These are phyloP conservation scores for Sweltsa coloradensis DNA, from an alignment of 1,140 invertebrate species.

Conservation along the genomic window DNA sequence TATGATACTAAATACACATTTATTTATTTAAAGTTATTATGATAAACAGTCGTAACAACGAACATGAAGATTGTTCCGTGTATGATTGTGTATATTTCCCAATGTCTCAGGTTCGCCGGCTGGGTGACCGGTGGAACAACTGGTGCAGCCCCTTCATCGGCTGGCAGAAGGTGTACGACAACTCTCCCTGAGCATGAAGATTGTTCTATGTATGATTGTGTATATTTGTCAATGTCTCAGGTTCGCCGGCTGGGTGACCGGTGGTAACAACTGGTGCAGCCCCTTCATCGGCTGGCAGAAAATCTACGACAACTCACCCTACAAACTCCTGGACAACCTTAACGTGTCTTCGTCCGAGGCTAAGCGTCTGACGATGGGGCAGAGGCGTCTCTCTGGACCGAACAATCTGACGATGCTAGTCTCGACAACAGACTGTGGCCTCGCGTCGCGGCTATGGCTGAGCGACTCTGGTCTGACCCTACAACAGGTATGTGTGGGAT, in stretches of 20 bases:
- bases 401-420: conserved; percentile 40
- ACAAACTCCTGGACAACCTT: conserved; percentile 31
- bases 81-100: no score
- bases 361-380: conserved; percentile 38
- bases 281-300: conserved; percentile 83
- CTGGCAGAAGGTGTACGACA: conserved; percentile 76
- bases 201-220: no score
- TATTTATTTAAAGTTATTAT: no score
- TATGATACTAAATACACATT: no score
- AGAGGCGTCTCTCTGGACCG: conserved; percentile 60
- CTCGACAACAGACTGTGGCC: conserved; percentile 64
- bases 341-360: not conserved
- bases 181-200: no score
- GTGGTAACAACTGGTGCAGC: conserved; percentile 71
- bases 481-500: no score
- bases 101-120: conserved; percentile 35
- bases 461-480: conserved; percentile 66
- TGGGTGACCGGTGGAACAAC: conserved; percentile 55
- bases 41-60: no score
- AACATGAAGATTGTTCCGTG: no score
- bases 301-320: conserved; percentile 63
- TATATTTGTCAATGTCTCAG: no score
- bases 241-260: conserved; percentile 41
- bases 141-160: conserved; percentile 82
- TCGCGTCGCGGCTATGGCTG: conserved; percentile 61